Evolutionary conservation across 2,888 invertebrate genomes (phyloP), one percentile per base, ranked within the genome.

Genomic region (Xanthostigma xanthostigma): DNA sequence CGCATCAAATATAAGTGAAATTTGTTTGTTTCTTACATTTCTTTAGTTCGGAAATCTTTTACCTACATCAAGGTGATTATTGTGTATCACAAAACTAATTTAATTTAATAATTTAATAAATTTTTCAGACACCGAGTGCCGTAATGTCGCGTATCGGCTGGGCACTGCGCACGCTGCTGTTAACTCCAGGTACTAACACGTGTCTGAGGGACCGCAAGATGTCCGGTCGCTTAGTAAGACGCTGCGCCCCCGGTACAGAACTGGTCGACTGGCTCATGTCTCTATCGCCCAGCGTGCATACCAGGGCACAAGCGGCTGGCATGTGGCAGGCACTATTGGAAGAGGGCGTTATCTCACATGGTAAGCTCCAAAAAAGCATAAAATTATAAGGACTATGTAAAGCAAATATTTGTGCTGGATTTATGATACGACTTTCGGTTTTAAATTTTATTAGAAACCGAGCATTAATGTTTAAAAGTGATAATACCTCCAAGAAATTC

Each of bases 271-370:
- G 87, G 87, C 64, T 88, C 52, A 66, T 84, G 56, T 74, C 75
- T 56, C 69, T 81, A 56, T 74, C 78, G 45, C 68, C 75, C 48
- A 70, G 72, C 54, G 78, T 79, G 11, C 79, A 81, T 58, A 73
- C 72, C 34, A 70, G 85, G 52, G 73, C 76, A 54, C 82, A 84
- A 62, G 84, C 84, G 45, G 77, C 81, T 44, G 85, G 83, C 52
- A 86, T 88, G 81, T 88, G 85, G 84, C 88, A 89, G 64, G 83
- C 81, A 1, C 67, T 88, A 47, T 69, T 88, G 39, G 88, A 88
- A 63, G 84, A 87, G 66, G 84, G 84, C 43, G 78, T 86, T 52
- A 73, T 89, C 53, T 73, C 77, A 46, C 84, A 85, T 64, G 84
- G 85, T 85, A 62, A 69, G 72, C 64, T 44, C 27, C 6, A 27